phyloP scores from a whole-genome alignment of 2,113 vertebrate genomes.

The Coptodon bakossiorum region DNA sequence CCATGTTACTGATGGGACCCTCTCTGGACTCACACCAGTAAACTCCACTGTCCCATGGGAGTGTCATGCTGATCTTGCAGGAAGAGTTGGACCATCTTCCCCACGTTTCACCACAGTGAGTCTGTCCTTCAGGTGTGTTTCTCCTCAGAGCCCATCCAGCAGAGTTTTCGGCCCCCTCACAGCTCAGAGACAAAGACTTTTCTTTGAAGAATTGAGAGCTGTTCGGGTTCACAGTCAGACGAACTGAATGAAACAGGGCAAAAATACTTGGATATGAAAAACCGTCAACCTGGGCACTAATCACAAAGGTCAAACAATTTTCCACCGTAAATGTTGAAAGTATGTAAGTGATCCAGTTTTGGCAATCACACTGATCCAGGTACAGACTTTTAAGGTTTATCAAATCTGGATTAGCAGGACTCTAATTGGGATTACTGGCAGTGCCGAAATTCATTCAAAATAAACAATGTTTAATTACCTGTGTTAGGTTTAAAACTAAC shows the following conservation, averaged over 20 bases:
- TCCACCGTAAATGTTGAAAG: not conserved
- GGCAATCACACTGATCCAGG: not conserved
- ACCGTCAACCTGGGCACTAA: not conserved
- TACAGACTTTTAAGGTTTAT: not conserved
- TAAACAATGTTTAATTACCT: not conserved
- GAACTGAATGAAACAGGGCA: not conserved
- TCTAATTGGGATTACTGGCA: not conserved
- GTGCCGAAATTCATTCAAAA: not conserved
- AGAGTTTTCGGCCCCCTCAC: fast-evolving
- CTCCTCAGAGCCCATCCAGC: not conserved
- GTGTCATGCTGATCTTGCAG: no score
- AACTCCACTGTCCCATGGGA: not conserved
- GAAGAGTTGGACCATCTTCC: no score
- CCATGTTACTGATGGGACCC: no score
- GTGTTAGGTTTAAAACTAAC: not conserved
- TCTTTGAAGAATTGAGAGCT: not conserved
- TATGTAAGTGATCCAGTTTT: not conserved
- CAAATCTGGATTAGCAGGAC: not conserved
- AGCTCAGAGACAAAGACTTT: not conserved
- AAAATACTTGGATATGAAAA: not conserved
- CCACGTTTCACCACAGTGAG: not conserved
- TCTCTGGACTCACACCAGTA: not conserved
- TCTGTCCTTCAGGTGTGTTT: fast-evolving
- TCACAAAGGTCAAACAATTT: not conserved
- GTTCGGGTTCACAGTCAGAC: not conserved